Conservation (phyloP, 2,888 invertebrate genomes). For the Tolmerus cingulatus region DNA sequence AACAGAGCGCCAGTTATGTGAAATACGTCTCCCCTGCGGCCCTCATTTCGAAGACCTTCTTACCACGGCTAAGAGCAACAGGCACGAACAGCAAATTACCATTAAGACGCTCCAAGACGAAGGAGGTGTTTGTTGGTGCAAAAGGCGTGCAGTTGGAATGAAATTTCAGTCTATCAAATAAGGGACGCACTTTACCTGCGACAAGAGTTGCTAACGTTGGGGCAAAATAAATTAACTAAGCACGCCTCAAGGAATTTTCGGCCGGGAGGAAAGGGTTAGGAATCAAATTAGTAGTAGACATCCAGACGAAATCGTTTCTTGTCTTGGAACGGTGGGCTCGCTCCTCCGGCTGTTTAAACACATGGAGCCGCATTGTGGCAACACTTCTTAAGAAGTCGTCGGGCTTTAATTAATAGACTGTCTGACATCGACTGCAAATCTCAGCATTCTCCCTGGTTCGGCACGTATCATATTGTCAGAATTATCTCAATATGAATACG, state of each 20-base stretch:
- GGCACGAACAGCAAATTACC: slow-evolving; percentile 36
- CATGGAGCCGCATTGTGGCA: neutral
- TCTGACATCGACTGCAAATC: neutral
- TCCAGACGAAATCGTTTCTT: neutral
- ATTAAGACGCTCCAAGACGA: neutral
- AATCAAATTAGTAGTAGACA: neutral
- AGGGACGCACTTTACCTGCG: neutral
- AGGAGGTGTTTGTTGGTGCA: neutral
- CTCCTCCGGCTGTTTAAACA: neutral
- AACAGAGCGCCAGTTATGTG: neutral
- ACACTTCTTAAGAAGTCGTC: slow-evolving; percentile 14
- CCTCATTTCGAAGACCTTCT: neutral
- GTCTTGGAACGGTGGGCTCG: neutral
- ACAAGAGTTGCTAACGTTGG: neutral
- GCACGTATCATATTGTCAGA: neutral
- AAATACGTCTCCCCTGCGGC: neutral
- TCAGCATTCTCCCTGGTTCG: neutral
- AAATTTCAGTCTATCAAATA: slow-evolving; percentile 14
- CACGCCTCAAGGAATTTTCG: neutral
- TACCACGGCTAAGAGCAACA: neutral
- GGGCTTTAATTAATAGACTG: neutral
- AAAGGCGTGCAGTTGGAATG: neutral
- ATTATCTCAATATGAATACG: neutral
- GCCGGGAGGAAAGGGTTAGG: neutral
- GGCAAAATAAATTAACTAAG: slow-evolving; percentile 5